These are phyloP conservation scores for Rhyzopertha dominica DNA, from an alignment of 1,140 invertebrate species.

Conservation along the genomic window DNA sequence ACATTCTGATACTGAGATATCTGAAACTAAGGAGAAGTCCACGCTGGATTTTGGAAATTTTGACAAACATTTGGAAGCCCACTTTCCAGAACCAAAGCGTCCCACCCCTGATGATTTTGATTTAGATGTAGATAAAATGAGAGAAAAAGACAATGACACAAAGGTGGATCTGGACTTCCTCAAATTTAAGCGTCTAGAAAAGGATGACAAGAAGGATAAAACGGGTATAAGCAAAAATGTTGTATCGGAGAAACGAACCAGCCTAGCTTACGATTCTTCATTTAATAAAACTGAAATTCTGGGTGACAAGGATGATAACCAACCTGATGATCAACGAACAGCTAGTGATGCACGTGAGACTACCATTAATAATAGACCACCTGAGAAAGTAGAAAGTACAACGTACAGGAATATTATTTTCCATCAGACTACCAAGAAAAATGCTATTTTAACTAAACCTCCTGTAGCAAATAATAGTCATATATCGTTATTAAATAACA, in stretches of 20 bases:
- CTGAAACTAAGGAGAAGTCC: too few species aligned
- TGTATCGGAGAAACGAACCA: background rate
- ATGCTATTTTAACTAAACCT: slow-evolving; percentile 22
- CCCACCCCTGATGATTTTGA: too few species aligned
- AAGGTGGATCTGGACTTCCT: background rate
- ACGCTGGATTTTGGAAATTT: too few species aligned
- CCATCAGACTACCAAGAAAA: slow-evolving; percentile 19
- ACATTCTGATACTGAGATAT: too few species aligned
- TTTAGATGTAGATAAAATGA: too few species aligned
- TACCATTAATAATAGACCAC: too few species aligned
- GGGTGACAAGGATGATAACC: background rate
- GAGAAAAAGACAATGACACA: too few species aligned
- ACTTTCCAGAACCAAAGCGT: too few species aligned
- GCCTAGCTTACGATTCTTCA: background rate
- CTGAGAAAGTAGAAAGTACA: too few species aligned
- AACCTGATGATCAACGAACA: background rate
- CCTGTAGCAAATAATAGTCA: slow-evolving; percentile 17
- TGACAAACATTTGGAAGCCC: too few species aligned
- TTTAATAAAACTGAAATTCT: slow-evolving; percentile 1
- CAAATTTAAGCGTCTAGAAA: slow-evolving; percentile 20
- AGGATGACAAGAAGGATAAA: slow-evolving; percentile 10
- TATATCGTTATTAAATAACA: slow-evolving; percentile 32
- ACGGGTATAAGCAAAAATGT: background rate
- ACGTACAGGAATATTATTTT: slow-evolving; percentile 1
- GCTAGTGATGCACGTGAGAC: too few species aligned